Percentiles rank a stretch among this genome's conserved stretches.
Evolutionary conservation across 2,797 vertebrate genomes (phyloP).

Genomic region (Microctenopoma steveboyesi): DNA sequence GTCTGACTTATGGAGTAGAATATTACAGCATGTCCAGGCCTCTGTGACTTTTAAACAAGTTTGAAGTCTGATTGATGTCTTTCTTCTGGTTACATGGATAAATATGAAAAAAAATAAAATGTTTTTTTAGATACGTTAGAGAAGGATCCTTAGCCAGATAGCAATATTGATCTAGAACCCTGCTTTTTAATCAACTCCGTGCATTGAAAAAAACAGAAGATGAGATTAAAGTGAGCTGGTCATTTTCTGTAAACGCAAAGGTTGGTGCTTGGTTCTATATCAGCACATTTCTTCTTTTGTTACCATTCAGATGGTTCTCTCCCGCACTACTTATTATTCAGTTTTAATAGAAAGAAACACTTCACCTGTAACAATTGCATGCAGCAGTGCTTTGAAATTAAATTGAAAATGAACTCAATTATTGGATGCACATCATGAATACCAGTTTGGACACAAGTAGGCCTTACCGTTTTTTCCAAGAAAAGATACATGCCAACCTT

Average conservation of each 20-base stretch:
- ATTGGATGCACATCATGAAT: constrained; percentile 19
- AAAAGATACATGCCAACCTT: no score
- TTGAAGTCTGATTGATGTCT: no score
- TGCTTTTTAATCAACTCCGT: background rate
- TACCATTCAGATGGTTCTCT: background rate
- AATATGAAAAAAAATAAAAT: background rate
- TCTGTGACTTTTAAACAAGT: no score
- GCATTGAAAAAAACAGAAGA: background rate
- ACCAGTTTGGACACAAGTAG: background rate
- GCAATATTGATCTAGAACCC: background rate
- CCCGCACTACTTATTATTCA: constrained; percentile 6
- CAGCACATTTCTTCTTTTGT: constrained; percentile 9
- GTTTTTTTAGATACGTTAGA: background rate
- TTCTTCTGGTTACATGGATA: no score
- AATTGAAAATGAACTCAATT: constrained; percentile 36
- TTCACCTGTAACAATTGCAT: constrained; percentile 30
- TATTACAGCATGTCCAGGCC: no score
- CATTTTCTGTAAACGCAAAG: background rate
- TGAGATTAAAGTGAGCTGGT: background rate
- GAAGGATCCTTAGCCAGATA: background rate
- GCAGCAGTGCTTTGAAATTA: constrained; percentile 29
- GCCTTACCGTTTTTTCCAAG: no score
- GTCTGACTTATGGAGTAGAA: background rate
- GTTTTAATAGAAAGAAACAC: constrained; percentile 24
- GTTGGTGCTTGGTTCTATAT: background rate